A percentile compares a stretch with the other conserved stretches of the same genome.
Evolutionary conservation across 1,140 invertebrate species (phyloP).

Genomic region (Drosophila ercepeae): DNA sequence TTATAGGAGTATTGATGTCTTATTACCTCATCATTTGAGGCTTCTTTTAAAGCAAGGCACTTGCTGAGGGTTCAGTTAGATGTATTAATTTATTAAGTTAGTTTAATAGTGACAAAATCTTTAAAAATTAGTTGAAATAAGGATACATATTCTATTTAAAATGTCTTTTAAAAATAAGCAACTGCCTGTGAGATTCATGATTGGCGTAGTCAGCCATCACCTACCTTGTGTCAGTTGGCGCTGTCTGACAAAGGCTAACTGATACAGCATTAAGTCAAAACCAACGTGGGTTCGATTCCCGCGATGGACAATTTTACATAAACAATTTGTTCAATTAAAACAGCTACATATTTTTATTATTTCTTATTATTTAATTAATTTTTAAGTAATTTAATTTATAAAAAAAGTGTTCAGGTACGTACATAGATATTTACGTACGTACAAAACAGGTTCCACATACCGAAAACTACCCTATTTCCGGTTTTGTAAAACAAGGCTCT

Average conservation of each 20-base stretch:
- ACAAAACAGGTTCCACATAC: not conserved
- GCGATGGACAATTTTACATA: not conserved
- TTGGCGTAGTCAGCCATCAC: too few species aligned
- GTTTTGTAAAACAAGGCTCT: not conserved
- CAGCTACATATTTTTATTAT: not conserved
- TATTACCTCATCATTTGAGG: not conserved
- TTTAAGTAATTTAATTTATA: not conserved
- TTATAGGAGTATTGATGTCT: not conserved
- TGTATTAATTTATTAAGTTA: not conserved
- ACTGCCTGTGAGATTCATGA: not conserved
- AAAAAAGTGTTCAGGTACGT: not conserved
- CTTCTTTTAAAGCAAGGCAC: too few species aligned
- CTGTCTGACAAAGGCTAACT: not conserved
- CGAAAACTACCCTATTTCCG: constrained; percentile 15
- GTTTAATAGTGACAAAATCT: not conserved
- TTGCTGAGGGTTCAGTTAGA: too few species aligned
- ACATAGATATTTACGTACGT: not conserved
- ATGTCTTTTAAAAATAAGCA: not conserved
- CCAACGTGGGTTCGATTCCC: constrained; percentile 2
- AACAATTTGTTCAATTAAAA: not conserved
- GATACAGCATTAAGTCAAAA: not conserved
- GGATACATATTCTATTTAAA: not conserved
- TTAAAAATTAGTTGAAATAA: not conserved
- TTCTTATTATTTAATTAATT: not conserved
- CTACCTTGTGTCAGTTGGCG: not conserved